Evolutionary conservation across 1,140 invertebrate species (phyloP), one percentile per base, ranked within the genome.

Genomic region (Procambarus virginalis): DNA sequence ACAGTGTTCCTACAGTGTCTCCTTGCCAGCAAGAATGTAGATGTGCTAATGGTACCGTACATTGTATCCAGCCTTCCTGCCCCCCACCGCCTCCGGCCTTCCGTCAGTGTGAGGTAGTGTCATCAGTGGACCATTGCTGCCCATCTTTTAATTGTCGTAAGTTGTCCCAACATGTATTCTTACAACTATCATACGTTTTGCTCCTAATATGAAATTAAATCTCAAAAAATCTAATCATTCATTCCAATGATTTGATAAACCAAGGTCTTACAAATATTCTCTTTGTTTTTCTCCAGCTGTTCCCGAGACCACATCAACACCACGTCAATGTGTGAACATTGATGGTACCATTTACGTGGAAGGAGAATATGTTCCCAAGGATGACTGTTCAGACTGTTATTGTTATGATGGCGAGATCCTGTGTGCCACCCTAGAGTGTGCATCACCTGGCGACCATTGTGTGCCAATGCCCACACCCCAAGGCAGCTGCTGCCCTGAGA

Each of bases 401-500:
- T 98, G 98, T 93, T 97, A 98, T 97, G 96, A 96, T 92, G 97
- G 97, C 79, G 97, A 98, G 92, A 97, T 98, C 88, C 96, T 97
- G 2, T 99, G 97, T 94, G 97, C 97, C 76, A 96, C 98, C 3
- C 97, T 98, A 94, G 96, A 98, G 94, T 99, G 98, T 94, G 93
- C 96, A 88, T 95, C 96, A 78, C 95, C 96, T 14, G 80, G 55
- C 0, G 34, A 68, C 51, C 85, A 84, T 22, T 90, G 89, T 75
- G 58, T 55, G 22, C 64, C 89, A 2, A 6, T 85, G 10, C 82
- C 78, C 55, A 51, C 20, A 45, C 95, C 95, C 58, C 95, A 96
- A 92, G 97, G 97, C 81, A 95, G 97, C 94, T 99, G 97, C 93
- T 98, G 97, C 93, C 97, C 98, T 14, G 96, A 96, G 92, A 96